Evolutionary conservation across 2,113 vertebrate species (phyloP).

Genomic region (Xenus cinereus): DNA sequence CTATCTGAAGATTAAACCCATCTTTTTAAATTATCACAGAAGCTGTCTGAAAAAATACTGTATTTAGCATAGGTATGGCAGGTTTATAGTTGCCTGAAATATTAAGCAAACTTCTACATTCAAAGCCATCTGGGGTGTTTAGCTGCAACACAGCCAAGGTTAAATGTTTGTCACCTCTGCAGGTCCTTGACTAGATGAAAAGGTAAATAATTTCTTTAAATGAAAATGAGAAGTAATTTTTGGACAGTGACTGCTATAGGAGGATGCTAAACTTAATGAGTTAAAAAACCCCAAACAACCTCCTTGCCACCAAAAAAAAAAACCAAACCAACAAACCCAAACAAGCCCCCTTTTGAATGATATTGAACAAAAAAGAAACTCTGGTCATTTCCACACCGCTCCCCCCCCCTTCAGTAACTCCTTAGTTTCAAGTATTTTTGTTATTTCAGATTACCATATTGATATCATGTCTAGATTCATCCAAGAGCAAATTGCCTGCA

Average conservation of each 20-base stretch:
- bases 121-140: neutral
- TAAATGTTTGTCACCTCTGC: neutral
- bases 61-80: neutral
- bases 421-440: neutral
- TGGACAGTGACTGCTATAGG: neutral
- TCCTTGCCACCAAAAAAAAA: no score
- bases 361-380: neutral
- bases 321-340: no score
- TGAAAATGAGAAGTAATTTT: neutral
- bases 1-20: neutral
- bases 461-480: neutral
- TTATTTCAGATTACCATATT: neutral
- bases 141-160: neutral
- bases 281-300: neutral
- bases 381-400: fast-evolving
- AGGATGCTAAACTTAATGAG: neutral
- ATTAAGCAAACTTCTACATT: neutral
- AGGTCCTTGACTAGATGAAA: neutral
- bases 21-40: neutral
- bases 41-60: neutral
- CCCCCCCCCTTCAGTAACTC: neutral
- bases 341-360: neutral
- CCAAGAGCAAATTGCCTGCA: neutral
- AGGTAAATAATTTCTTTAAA: neutral
- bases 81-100: neutral